Base-by-base conservation (phyloP, 2,113 vertebrate species). In the Phalacrocorax carbo region DNA sequence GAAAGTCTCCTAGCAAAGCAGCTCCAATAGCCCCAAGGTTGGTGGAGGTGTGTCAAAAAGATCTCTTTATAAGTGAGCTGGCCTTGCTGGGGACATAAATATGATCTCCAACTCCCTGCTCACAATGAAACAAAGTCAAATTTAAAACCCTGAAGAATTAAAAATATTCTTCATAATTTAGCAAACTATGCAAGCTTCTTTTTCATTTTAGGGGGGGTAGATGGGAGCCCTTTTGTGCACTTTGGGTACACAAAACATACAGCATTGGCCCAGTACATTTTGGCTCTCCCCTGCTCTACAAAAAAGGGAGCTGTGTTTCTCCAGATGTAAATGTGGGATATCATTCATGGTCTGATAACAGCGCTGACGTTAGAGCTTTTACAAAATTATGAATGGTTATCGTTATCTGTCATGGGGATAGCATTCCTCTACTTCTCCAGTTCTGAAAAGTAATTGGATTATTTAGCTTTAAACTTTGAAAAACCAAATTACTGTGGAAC, bases 381-480 rank as follows among this genome's bases (percentile, higher is more conserved):
- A 61, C 16, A 42, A 89, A 91, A 79, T 90, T 94, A 71, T 34
- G 19, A 79, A 91, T 38, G 13, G 34, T 48, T 96, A 66, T 86
- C 46, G 48, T 90, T 93, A 66, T 94, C 93, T 86, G 27, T 32
- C 65, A 72, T 29, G 52, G 34, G 38, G 51, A 88, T 93, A 71
- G 4, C 40, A 65, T 68, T 92, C 10, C 22, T 84, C 52, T 52
- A 1, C 48, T 79, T 86, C 72, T 79, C 46, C 12, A 34, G 19
- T 76, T 86, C 76, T 92, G 34, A 84, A 38, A 92, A 91, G 27
- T 87, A 89, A 84, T 29, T 54, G 25, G 83, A 82, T 65, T 84
- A 91, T 65, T 86, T 65, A n/a, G 4, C 25, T 60, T 88, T 64
- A 61, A 93, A 71, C 51, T 86, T 83, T 10, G 15, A 89, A 79